Evolutionary conservation across 1,140 invertebrate genomes (phyloP), one percentile per base, ranked within the genome.

Genomic region (Drosophila pseudoananassae): DNA sequence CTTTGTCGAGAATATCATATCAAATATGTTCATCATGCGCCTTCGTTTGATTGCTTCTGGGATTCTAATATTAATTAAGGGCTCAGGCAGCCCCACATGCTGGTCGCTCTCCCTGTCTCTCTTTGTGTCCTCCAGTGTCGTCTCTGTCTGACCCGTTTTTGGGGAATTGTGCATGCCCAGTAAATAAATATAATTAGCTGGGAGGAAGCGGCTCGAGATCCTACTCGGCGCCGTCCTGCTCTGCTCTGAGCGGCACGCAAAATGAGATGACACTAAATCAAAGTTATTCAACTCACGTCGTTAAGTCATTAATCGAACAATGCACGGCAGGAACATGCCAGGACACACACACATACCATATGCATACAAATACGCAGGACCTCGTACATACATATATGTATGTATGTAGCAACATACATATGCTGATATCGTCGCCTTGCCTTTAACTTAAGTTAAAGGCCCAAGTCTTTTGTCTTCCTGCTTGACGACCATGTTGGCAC

Each of bases 241-340:
- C 38, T 59, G 29, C n/a, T 59, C 56, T 63, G 73, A 31, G 55
- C 64, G 61, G 66, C 63, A 76, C 80, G 63, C 81, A 63, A 88
- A 85, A 82, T 78, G 82, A 68, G 83, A 87, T 82, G 78, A 85
- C 83, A 88, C 83, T 88, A 88, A 88, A 88, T 88, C 83, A 88
- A 88, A 88, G 78, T 88, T 88, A 88, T 88, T 88, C 83, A 83
- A 78, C 78, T 75, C 83, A 88, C 83, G 83, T 88, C 83, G 83
- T 88, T 88, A 88, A 88, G 83, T 88, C 83, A 88, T 88, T 88
- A 88, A 88, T 88, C 83, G 83, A 88, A 88, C 83, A 87, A 87
- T 87, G 78, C 82, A 88, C 83, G 69, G 65, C 65, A 78, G 78
- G 46, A 87, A 75, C 69, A 81, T 75, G 65, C 59, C 65, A 29